These are phyloP conservation scores for Hylaea fasciaria DNA, from an alignment of 2,888 invertebrate genomes.

Conservation along the genomic window DNA sequence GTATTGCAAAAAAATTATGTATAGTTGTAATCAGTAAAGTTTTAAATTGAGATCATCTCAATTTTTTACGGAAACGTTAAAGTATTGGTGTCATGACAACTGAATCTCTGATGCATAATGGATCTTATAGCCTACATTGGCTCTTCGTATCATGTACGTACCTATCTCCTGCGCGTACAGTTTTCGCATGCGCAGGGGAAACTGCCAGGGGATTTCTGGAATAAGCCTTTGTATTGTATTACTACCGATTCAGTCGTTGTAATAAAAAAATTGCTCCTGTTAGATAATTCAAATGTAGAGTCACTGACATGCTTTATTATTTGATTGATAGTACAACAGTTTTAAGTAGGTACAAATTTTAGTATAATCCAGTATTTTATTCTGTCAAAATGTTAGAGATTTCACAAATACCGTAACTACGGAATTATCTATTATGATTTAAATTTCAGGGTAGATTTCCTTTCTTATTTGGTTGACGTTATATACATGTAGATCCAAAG, in stretches of 20 bases:
- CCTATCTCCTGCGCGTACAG: no score
- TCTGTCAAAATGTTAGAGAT: not conserved
- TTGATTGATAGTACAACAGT: no score
- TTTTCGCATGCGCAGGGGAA: no score
- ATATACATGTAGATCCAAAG: constrained; percentile 26
- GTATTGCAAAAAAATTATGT: constrained; percentile 3
- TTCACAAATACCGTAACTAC: not conserved
- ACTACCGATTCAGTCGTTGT: no score
- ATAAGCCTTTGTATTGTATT: not conserved
- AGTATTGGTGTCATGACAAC: constrained; percentile 39
- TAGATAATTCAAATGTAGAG: no score
- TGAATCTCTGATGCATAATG: constrained; percentile 40
- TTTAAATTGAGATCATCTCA: constrained; percentile 9
- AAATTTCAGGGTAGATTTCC: not conserved
- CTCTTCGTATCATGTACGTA: not conserved
- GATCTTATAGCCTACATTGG: not conserved
- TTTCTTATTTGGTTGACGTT: constrained; percentile 12
- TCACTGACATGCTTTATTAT: no score
- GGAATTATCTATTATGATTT: not conserved
- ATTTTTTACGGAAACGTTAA: constrained; percentile 11
- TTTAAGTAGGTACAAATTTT: no score
- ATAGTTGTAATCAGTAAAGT: not conserved
- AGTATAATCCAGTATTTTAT: no score
- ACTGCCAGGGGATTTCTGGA: no score
- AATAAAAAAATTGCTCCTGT: no score